Base-by-base conservation (phyloP, 2,888 invertebrate genomes). In the Entomobrya proxima region DNA sequence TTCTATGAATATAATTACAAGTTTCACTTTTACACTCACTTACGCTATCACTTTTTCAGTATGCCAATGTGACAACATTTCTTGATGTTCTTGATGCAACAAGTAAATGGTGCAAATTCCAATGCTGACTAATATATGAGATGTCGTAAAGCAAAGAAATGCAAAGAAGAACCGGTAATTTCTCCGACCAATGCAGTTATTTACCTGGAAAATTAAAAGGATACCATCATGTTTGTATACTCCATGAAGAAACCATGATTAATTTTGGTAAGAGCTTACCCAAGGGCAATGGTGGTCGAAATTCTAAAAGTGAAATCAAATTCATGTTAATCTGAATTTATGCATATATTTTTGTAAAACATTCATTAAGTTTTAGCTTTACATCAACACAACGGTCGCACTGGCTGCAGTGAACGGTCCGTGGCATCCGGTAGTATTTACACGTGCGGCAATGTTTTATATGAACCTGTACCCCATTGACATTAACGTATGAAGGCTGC, bases 101-200 rank as follows among this genome's bases (percentile, higher is more conserved):
- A 76, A 1, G 30, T 76, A 67, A 3, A 0, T 4, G 1, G 50
- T 6, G 18, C 76, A 76, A 0, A 83, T 37, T 15, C 15, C 13
- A n/a, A 52, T 24, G 11, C 37, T 40, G 1, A 40, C 11, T 27
- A 76, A 5, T 13, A 76, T 67, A 40, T 83, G 76, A 67, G 15
- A 11, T 15, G 76, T 76, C 6, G 76, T n/a, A 18, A 50, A 83
- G 11, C 35, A 64, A 24, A 83, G 76, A 40, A 83, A 83, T 0
- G 13, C 40, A 61, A 83, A 83, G 52, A 83, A 83, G 40, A 83
- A 83, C 21, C 83, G 35, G n/a, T 83, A 83, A 44, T 83, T 83
- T 27, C 83, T 32, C 21, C 44, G 27, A 2, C 83, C 83, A 11
- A 83, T 21, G 21, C 83, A 83, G 30, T 83, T 83, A 21, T 83